Evolutionary conservation across 2,797 vertebrate species (phyloP), one percentile per base, ranked within the genome.

Genomic region (Borostomias antarcticus): DNA sequence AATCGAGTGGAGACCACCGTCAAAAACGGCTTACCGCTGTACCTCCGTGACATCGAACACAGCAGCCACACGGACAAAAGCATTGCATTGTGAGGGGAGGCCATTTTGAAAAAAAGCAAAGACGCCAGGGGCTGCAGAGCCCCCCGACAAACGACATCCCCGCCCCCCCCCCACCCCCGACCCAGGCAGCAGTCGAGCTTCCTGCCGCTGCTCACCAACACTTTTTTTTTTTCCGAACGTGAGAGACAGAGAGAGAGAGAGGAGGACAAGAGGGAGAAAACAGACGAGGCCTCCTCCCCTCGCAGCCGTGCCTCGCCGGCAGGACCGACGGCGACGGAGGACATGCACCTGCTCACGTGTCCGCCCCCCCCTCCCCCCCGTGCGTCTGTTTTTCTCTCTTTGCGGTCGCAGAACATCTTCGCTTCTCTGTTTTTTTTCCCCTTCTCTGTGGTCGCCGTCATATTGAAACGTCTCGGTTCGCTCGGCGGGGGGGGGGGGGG

Each of bases 311-410:
- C n/a, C n/a, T n/a, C n/a, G n/a, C n/a, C n/a, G 81, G 86, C 81
- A 80, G 54, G 62, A 69, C 70, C 78, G 11, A 62, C 73, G 64
- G 25, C 70, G 48, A 77, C 54, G 73, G 21, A 25, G n/a, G 76
- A 82, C 74, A 83, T 64, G 72, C 86, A 89, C 84, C 87, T 89
- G 90, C 87, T 90, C 89, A 90, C 87, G 87, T 90, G 90, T 87
- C 77, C 85, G 61, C 75, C 79, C 79, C 85, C 78, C 65, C 30
- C 78, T 79, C 77, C 33, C 11, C 33, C 33, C 33, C 33, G 1
- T 10, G 1, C 17, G 82, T 62, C 57, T 82, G 75, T 80, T 82
- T 53, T 77, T 48, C 15, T 40, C 35, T 43, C 35, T 52, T 29
- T 69, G 89, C 33, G 89, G 86, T 90, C 54, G 59, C 64, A 78